Evolutionary conservation across 2,888 invertebrate genomes (phyloP).

Genomic region (Drosophila villosipedis): DNA sequence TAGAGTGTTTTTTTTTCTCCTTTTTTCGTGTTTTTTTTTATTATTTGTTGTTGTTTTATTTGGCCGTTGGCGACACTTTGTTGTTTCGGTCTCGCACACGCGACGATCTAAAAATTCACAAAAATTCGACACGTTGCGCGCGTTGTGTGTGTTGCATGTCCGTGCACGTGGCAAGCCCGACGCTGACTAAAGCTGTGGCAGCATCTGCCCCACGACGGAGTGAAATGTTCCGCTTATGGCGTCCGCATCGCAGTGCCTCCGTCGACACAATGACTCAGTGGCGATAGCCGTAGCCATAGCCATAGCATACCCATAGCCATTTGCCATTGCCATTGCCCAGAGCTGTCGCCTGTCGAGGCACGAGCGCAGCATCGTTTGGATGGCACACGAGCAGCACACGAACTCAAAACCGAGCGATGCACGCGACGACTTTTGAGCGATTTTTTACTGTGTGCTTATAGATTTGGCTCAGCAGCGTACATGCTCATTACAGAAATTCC

Average conservation of each 20-base stretch:
- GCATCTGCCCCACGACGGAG: constrained; percentile 36
- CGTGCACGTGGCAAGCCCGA: constrained; percentile 75
- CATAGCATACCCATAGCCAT: background rate
- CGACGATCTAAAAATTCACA: constrained; percentile 18
- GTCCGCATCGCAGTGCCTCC: constrained; percentile 55
- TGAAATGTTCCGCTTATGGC: constrained; percentile 52
- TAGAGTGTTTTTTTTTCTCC: background rate
- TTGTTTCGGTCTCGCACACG: constrained; percentile 32
- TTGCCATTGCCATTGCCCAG: constrained; percentile 28
- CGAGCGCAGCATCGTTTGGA: constrained; percentile 44
- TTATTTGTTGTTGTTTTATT: background rate
- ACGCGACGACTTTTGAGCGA: constrained; percentile 29
- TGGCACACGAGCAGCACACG: constrained; percentile 13
- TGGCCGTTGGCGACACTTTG: constrained; percentile 26
- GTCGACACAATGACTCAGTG: constrained; percentile 62
- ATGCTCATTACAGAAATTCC: constrained; percentile 40
- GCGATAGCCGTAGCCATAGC: constrained; percentile 14
- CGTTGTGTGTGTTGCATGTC: constrained; percentile 49
- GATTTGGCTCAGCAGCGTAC: constrained; percentile 27
- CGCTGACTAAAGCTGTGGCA: constrained; percentile 59
- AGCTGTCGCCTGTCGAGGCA: constrained; percentile 29
- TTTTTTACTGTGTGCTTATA: constrained; percentile 20
- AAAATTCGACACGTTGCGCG: constrained; percentile 23
- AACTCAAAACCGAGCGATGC: constrained; percentile 30
- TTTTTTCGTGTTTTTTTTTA: constrained; percentile 5